A percentile compares a stretch with the other conserved stretches of the same genome.
Conservation (phyloP, 37 sponge, comb jelly and placozoan genomes). For the Aphrocallistes beatrix region DNA sequence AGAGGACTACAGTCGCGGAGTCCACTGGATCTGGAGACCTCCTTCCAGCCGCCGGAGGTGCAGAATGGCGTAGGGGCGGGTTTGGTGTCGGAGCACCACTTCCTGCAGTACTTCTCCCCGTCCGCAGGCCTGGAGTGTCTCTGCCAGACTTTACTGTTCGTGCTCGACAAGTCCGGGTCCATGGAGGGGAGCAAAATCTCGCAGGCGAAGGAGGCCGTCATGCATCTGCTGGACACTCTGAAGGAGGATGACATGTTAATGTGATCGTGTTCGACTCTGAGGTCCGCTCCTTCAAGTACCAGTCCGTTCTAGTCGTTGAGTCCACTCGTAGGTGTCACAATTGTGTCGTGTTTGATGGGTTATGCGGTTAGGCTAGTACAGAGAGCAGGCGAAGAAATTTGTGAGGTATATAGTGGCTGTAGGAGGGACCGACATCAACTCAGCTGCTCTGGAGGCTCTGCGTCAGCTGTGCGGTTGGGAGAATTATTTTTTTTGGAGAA, state of each 20-base stretch:
- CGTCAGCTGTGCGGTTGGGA: background rate
- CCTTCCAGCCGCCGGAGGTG: background rate
- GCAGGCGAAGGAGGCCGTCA: background rate
- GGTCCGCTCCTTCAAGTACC: background rate
- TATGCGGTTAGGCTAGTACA: background rate
- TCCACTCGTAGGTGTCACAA: too few species aligned
- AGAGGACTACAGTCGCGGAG: background rate
- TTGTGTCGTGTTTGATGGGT: too few species aligned
- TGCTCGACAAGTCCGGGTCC: background rate
- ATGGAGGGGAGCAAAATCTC: background rate
- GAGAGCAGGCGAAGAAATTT: background rate
- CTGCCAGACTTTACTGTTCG: background rate
- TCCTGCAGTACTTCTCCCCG: background rate
- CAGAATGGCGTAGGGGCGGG: background rate
- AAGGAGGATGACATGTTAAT: background rate
- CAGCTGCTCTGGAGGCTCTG: background rate
- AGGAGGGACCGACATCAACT: background rate
- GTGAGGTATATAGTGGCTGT: background rate
- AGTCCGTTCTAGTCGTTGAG: background rate
- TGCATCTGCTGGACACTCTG: background rate
- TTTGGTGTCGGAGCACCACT: background rate
- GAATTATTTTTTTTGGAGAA: too few species aligned
- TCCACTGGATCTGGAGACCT: conserved; percentile 5
- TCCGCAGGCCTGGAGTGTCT: background rate
- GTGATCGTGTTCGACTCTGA: background rate